Evolutionary conservation across 2,113 vertebrate species (phyloP), one percentile per base, ranked within the genome.

Genomic region (Passer domesticus): DNA sequence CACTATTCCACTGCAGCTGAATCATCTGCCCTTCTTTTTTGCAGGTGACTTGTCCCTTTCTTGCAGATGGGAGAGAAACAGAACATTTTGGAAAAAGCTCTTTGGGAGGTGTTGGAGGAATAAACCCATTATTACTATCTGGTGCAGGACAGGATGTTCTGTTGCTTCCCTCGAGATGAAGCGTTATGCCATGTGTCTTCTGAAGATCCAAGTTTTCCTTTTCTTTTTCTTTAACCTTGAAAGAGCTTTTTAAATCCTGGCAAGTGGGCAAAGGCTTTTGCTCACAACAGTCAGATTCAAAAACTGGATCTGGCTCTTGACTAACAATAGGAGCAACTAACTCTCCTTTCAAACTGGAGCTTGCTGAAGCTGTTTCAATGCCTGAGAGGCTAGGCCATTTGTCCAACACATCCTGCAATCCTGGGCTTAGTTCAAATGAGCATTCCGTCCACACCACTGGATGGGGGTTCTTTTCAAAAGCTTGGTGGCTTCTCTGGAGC

Each of bases 351-450:
- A 92, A 73, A 87, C 11, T 52, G 33, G 83, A 76, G 31, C 47
- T 81, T 25, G 18, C 49, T 85, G 91, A 83, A 77, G 83, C 89
- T 31, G 46, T 46, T 69, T 96, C 90, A 90, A 76, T 96, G 60
- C 96, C 98, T 67, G 98, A 98, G 95, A 98, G 97, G 87, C 97
- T 98, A 18, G 98, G 97, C 97, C 98, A 99, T 67, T 98, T 98
- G 86, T 99, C 99, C 94, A 99, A 98, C 59, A 98, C 95, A 35
- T 98, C 98, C 85, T 99, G 98, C 87, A 99, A 92, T 92, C 98
- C 99, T 70, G 98, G 98, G 94, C 99, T 99, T 96, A 99, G 97
- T 23, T 98, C 95, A 97, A 98, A 97, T 0, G 96, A 97, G 68
- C 62, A 23, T 31, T 92, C 95, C 77, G 91, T 84, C 97, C 96